Evolutionary conservation across 2,888 invertebrate genomes (phyloP), one percentile per base, ranked within the genome.

Genomic region (Ophion costatus): DNA sequence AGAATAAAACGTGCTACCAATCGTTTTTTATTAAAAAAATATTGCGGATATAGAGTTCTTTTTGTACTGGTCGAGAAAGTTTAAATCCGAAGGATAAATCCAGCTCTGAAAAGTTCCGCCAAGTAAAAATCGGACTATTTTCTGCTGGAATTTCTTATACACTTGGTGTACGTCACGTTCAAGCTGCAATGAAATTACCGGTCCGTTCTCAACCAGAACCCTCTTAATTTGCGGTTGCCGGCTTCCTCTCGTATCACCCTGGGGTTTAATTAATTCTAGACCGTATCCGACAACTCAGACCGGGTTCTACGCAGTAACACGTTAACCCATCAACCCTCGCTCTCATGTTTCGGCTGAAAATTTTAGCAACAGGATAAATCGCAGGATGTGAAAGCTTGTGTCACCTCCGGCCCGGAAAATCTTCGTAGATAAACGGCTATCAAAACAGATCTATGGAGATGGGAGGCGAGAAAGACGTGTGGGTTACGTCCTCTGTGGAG

Each of bases 251-350:
- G 59, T 74, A 59, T 84, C 83, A 69, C 76, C 76, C 51, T 64
- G 57, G 69, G 67, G 66, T 76, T 78, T 80, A 77, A 77, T 84
- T 66, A 83, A 84, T 66, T 85, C 61, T 20, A 17, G 59, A 61
- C 71, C 10, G 70, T 69, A 69, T 11, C 51, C 56, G 24, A 59
- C 38, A 57, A 45, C 70, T 70, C 17, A 67, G 74, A 61, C 57
- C 42, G 78, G 69, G 63, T 78, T 70, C 29, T 56, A 76, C 63
- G 63, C 76, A 57, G 66, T 73, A 76, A 76, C 76, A 73, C 71
- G 56, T 63, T 17, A 70, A 66, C 74, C 59, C 69, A 45, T 57
- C 20, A 38, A 61, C 29, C 29, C n/a, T 66, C 70, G 64, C 59
- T 66, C 73, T 20, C 59, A 63, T 45, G 38, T 81, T 73, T 56